phyloP scores from a whole-genome alignment of 1,140 invertebrate species.

The Himalopsyche phryganea region DNA sequence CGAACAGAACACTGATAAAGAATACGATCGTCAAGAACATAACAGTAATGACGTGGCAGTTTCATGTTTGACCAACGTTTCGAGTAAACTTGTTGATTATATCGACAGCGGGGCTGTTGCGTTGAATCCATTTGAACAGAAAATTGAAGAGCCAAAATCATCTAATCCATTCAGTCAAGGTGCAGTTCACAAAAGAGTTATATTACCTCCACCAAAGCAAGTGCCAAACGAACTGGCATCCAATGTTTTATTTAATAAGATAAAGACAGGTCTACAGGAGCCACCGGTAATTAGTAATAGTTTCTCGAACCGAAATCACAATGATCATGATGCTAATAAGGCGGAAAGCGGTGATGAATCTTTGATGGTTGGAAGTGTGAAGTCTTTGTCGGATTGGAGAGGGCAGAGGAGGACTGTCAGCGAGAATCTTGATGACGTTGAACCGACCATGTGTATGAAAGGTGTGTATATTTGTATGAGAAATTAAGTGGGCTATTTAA shows the following conservation, averaged over 20 bases:
- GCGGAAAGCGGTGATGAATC: background rate
- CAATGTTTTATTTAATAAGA: conserved; percentile 44
- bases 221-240: conserved; percentile 39
- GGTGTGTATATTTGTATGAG: no score
- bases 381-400: background rate
- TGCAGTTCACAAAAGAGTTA: background rate
- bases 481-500: no score
- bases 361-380: background rate
- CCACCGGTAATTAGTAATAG: background rate
- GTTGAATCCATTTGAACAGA: conserved; percentile 7
- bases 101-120: conserved; percentile 3
- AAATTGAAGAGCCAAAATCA: conserved; percentile 8
- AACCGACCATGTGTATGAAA: conserved; percentile 9
- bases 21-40: background rate
- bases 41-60: background rate
- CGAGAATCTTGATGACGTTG: conserved; percentile 9
- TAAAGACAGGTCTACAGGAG: conserved; percentile 33
- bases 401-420: conserved; percentile 10
- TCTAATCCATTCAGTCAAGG: conserved; percentile 9
- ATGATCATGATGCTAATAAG: background rate
- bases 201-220: conserved; percentile 4
- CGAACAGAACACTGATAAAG: background rate
- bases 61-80: background rate
- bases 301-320: background rate
- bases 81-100: conserved; percentile 8